Percentiles rank a stretch among this genome's conserved stretches.
Conservation (phyloP, 1,140 invertebrate species). For the Pentalonia nigronervosa region DNA sequence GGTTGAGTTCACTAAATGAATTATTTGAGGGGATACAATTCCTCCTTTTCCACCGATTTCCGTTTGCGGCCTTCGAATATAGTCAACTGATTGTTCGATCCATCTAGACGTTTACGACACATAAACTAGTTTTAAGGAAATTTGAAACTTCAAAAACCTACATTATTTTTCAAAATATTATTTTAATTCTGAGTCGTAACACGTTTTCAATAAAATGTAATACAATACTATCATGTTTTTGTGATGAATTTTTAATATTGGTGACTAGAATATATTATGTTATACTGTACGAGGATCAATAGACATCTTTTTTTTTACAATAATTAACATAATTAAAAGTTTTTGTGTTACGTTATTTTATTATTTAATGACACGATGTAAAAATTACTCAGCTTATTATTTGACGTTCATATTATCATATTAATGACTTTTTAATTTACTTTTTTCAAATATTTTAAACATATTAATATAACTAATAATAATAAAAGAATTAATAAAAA, state of each 20-base stretch:
- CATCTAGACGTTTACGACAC: not conserved
- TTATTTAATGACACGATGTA: not conserved
- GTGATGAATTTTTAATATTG: not conserved
- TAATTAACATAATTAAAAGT: conserved; percentile 7
- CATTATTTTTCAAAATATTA: not conserved
- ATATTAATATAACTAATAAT: not conserved
- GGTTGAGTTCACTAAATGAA: not conserved
- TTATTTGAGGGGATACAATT: not conserved
- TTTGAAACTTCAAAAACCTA: not conserved
- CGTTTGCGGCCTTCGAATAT: not conserved
- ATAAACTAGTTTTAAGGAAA: not conserved
- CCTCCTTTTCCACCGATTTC: not conserved
- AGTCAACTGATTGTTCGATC: not conserved
- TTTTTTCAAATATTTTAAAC: not conserved
- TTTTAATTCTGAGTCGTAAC: not conserved
- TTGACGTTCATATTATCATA: not conserved
- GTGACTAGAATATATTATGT: not conserved
- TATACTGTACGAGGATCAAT: not conserved
- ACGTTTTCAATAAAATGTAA: not conserved
- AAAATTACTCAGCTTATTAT: conserved; percentile 5
- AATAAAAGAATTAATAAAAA: not conserved
- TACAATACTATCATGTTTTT: not conserved
- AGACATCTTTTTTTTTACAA: not conserved
- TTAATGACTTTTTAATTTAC: not conserved
- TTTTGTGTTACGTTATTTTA: not conserved